Evolutionary conservation across 2,888 invertebrate species (phyloP).

Genomic region (Agrochola lota): DNA sequence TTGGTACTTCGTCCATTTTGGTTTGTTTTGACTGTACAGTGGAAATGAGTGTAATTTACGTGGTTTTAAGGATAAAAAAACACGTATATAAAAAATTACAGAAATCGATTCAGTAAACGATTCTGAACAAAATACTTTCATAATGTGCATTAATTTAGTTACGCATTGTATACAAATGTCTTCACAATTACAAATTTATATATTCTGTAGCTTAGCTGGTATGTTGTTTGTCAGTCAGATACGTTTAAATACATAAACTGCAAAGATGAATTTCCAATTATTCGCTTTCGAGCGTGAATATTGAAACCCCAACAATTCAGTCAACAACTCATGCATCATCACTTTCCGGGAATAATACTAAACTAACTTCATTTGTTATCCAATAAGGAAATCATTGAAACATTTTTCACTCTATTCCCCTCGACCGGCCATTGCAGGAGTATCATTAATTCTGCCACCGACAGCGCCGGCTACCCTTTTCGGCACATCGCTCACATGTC

Average conservation of each 20-base stretch:
- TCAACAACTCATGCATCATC: conserved; percentile 7
- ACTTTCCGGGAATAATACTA: conserved; percentile 5
- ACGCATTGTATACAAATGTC: not conserved
- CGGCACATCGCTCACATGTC: conserved; percentile 45
- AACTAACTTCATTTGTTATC: conserved; percentile 49
- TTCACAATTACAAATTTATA: too few relatives aligned
- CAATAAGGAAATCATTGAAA: conserved; percentile 40
- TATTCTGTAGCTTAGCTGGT: too few relatives aligned
- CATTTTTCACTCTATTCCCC: conserved; percentile 56
- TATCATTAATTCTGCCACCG: conserved; percentile 61
- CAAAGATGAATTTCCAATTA: conserved; percentile 5
- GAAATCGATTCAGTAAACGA: too few relatives aligned
- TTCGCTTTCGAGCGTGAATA: not conserved
- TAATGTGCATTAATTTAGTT: too few relatives aligned
- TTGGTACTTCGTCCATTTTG: too few relatives aligned
- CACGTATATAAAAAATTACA: too few relatives aligned
- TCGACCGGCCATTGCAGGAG: conserved; percentile 30
- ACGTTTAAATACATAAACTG: not conserved
- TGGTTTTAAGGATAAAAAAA: too few relatives aligned
- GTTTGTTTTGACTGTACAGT: too few relatives aligned
- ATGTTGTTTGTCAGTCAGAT: too few relatives aligned
- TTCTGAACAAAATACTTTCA: too few relatives aligned
- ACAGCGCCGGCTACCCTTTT: conserved; percentile 32
- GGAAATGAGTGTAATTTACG: too few relatives aligned
- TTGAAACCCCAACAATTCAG: not conserved